phyloP scores from a whole-genome alignment of 2,888 invertebrate genomes.

The Poecilus cupreus region DNA sequence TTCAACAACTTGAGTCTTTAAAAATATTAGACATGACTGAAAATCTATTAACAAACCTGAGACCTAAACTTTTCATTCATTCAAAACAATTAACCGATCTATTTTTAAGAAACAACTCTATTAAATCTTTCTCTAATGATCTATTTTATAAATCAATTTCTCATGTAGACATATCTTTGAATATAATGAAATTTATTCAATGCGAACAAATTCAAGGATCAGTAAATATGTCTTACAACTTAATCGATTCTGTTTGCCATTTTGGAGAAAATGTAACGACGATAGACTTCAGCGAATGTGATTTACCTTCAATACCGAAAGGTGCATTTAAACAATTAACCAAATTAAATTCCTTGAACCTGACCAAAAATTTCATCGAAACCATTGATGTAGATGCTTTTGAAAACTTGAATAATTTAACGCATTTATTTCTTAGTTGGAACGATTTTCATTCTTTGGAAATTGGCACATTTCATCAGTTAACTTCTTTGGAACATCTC shows the following conservation, averaged over 20 bases:
- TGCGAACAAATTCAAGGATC: not conserved
- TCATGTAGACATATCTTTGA: not conserved
- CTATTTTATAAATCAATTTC: not conserved
- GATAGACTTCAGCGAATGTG: constrained; percentile 82
- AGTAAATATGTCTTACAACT: not conserved
- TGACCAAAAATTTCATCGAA: not conserved
- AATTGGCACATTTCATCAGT: not conserved
- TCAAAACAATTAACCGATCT: not conserved
- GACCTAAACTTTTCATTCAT: not conserved
- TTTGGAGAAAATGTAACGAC: not conserved
- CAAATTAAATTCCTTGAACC: not conserved
- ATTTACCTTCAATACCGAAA: constrained; percentile 76
- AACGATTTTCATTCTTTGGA: not conserved
- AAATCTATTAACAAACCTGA: not conserved
- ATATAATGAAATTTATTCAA: not conserved
- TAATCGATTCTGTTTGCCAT: not conserved
- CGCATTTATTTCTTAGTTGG: not conserved
- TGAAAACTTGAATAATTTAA: not conserved
- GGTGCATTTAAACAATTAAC: constrained; percentile 65
- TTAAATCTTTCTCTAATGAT: not conserved
- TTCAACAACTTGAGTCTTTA: not conserved
- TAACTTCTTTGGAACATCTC: not conserved
- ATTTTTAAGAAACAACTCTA: not conserved
- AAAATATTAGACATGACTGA: not conserved
- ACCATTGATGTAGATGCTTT: not conserved